Conservation (phyloP, 92 coral and sea anemone species). For the Paramuricea clavata region DNA sequence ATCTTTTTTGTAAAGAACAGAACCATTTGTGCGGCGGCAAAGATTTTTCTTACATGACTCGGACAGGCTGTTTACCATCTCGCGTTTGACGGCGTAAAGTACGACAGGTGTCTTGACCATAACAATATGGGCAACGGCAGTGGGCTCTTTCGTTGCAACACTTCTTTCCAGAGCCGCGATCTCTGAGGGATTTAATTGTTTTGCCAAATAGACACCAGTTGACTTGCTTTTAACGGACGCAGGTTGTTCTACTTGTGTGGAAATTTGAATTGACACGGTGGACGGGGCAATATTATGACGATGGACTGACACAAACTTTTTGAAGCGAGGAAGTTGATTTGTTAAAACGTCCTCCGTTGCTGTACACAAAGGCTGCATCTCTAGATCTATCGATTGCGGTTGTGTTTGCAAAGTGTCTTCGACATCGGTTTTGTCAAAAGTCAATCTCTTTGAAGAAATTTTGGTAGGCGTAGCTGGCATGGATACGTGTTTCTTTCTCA, state of each 20-base stretch:
- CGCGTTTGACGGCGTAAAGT: neutral
- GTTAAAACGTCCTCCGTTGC: too few species aligned
- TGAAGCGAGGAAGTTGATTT: too few species aligned
- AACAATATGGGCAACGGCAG: neutral
- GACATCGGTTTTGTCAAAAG: neutral
- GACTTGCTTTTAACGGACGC: neutral
- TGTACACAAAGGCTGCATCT: neutral
- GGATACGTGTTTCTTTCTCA: conserved; percentile 11
- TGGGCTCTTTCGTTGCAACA: neutral
- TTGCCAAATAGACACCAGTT: neutral
- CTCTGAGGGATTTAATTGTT: neutral
- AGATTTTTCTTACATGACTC: neutral
- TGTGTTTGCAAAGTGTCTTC: neutral
- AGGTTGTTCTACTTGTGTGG: neutral
- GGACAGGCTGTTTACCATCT: neutral
- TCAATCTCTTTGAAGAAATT: too few species aligned
- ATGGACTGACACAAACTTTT: neutral
- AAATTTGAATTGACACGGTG: neutral
- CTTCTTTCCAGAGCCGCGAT: neutral
- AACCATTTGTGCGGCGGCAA: neutral
- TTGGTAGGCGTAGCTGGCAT: too few species aligned
- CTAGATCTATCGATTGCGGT: neutral
- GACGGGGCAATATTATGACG: neutral
- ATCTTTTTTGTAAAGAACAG: neutral
- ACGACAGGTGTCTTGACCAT: neutral